These are phyloP conservation scores for Dasyornis broadbenti DNA, from an alignment of 2,113 vertebrate genomes.

Conservation along the genomic window DNA sequence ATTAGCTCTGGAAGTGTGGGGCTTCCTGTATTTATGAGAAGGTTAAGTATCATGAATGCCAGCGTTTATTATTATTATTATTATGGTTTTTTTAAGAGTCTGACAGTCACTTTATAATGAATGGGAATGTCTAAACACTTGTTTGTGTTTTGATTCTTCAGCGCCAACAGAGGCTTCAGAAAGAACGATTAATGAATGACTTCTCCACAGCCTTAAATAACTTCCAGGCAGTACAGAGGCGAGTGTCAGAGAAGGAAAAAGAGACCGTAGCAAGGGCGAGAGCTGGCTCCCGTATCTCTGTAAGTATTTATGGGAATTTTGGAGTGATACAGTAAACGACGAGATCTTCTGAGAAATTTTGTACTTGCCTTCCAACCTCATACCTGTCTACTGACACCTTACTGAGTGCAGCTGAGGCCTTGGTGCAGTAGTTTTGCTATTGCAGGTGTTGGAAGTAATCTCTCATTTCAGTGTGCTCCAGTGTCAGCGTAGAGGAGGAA, in stretches of 20 bases:
- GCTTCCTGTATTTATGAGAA: not conserved
- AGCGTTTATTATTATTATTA: not conserved
- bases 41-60: not conserved
- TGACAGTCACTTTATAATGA: not conserved
- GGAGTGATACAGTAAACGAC: accelerated
- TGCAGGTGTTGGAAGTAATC: not conserved
- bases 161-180: conserved; percentile 95
- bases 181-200: conserved; percentile 93
- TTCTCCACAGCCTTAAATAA: conserved; percentile 92
- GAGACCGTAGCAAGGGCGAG: conserved; percentile 87
- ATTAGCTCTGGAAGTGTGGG: not conserved
- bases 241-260: conserved; percentile 89
- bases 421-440: not conserved
- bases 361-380: not conserved
- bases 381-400: not conserved
- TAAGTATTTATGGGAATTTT: conserved; percentile 55
- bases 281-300: conserved; percentile 89
- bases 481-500: not conserved
- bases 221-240: conserved; percentile 89
- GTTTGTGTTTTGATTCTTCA: conserved; percentile 52
- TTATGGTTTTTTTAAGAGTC: not conserved
- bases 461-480: not conserved
- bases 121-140: not conserved
- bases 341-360: not conserved
- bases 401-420: not conserved